A percentile compares a stretch with the other conserved stretches of the same genome.
These are phyloP conservation scores for Macrophya alboannulata DNA, from an alignment of 2,888 invertebrate genomes.

Conservation along the genomic window DNA sequence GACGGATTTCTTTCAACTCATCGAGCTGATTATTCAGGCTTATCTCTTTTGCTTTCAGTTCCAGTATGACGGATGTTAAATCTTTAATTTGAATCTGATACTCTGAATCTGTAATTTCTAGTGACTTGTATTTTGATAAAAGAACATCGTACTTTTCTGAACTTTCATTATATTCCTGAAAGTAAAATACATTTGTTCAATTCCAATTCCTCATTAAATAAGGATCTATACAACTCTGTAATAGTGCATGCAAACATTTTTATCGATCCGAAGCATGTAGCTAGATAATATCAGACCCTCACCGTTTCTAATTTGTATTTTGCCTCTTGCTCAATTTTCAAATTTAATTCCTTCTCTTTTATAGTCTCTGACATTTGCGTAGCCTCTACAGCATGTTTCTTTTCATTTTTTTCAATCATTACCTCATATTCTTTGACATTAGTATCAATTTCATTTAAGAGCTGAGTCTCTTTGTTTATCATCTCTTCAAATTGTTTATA, in stretches of 20 bases:
- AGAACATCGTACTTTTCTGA: not conserved
- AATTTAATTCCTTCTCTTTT: not conserved
- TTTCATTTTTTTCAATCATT: slow-evolving; percentile 40
- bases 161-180: not conserved
- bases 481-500: not conserved
- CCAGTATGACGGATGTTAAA: not conserved
- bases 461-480: not conserved
- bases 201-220: not conserved
- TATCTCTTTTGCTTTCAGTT: not conserved
- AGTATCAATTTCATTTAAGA: slow-evolving; percentile 36
- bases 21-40: not conserved
- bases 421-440: slow-evolving; percentile 46
- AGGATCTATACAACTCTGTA: not conserved
- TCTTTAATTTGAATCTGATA: not conserved
- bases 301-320: slow-evolving; percentile 42
- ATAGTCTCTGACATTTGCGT: slow-evolving; percentile 50
- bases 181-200: not conserved
- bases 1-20: not conserved
- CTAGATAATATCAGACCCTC: not conserved
- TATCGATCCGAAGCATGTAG: not conserved
- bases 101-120: not conserved
- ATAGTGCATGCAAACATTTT: not conserved
- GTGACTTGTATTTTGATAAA: not conserved
- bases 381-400: slow-evolving; percentile 55
- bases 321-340: slow-evolving; percentile 50